phyloP scores from a whole-genome alignment of 2,888 invertebrate genomes.

The Rhamphomyia laevipes region DNA sequence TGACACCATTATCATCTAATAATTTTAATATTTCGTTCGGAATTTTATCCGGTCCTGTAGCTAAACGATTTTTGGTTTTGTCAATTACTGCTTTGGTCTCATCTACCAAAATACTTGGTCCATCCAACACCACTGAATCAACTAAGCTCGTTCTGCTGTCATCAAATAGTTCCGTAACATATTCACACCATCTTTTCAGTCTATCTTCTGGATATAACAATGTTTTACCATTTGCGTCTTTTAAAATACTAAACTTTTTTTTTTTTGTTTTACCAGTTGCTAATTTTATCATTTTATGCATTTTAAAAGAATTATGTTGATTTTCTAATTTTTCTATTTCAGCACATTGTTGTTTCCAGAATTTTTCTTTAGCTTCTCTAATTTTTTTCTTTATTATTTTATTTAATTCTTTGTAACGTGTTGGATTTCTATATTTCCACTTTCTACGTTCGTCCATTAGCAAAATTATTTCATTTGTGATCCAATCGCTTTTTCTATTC shows the following conservation, averaged over 20 bases:
- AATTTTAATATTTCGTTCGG: too few relatives aligned
- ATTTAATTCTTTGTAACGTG: background rate
- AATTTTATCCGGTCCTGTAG: too few relatives aligned
- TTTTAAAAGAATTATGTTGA: background rate
- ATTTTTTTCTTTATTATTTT: background rate
- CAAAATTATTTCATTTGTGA: background rate
- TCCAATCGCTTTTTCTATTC: background rate
- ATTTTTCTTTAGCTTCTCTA: background rate
- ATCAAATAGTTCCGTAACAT: background rate
- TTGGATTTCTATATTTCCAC: background rate
- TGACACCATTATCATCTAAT: too few relatives aligned
- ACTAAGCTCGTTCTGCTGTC: background rate
- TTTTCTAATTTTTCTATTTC: background rate
- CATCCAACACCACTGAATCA: background rate
- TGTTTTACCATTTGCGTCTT: background rate
- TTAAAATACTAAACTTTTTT: too few relatives aligned
- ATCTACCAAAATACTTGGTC: background rate
- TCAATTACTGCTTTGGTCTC: background rate
- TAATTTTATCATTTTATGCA: background rate
- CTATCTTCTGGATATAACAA: background rate
- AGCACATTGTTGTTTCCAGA: background rate
- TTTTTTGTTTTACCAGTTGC: background rate
- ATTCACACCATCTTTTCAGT: background rate
- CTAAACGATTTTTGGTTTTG: too few relatives aligned
- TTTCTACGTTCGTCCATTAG: background rate